Conservation (phyloP, 1,140 invertebrate species). For the Caenorhabditis remanei region DNA sequence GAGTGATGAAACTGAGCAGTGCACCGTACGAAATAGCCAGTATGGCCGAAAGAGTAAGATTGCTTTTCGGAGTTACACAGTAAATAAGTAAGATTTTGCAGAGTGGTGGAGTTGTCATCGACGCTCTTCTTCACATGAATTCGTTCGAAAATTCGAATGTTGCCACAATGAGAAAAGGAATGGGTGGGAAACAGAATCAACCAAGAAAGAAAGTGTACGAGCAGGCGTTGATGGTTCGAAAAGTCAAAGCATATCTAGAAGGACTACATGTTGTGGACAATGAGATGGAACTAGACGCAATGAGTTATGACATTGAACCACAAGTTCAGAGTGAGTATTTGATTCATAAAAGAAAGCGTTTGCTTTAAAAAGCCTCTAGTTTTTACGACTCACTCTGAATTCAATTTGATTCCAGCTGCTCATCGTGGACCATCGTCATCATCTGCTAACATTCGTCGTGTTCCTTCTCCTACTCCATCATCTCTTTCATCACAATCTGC, state of each 20-base stretch:
- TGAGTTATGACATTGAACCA: constrained; percentile 91
- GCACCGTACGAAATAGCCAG: constrained; percentile 79
- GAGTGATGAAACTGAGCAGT: constrained; percentile 82
- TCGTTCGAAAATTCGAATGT: constrained; percentile 78
- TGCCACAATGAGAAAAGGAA: constrained; percentile 84
- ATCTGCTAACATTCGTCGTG: constrained; percentile 84
- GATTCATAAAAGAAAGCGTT: background rate
- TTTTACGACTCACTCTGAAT: too few species aligned
- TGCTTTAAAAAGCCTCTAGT: constrained; percentile 60
- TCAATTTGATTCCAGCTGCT: constrained; percentile 68
- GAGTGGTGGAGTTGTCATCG: constrained; percentile 67
- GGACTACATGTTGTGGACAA: constrained; percentile 92
- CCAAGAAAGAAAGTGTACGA: constrained; percentile 73
- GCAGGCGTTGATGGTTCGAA: constrained; percentile 91
- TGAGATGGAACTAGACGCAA: constrained; percentile 88
- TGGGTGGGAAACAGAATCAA: constrained; percentile 61
- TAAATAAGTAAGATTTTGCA: constrained; percentile 31
- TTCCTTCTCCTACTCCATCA: constrained; percentile 89
- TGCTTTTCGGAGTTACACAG: background rate
- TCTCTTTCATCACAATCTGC: constrained; percentile 84
- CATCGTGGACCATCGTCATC: constrained; percentile 74
- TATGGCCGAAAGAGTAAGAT: constrained; percentile 67
- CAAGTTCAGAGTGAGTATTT: constrained; percentile 64
- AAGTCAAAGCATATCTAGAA: constrained; percentile 93
- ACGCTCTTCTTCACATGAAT: constrained; percentile 70